Evolutionary conservation across 2,113 vertebrate genomes (phyloP).

Genomic region (Bombycilla garrulus): DNA sequence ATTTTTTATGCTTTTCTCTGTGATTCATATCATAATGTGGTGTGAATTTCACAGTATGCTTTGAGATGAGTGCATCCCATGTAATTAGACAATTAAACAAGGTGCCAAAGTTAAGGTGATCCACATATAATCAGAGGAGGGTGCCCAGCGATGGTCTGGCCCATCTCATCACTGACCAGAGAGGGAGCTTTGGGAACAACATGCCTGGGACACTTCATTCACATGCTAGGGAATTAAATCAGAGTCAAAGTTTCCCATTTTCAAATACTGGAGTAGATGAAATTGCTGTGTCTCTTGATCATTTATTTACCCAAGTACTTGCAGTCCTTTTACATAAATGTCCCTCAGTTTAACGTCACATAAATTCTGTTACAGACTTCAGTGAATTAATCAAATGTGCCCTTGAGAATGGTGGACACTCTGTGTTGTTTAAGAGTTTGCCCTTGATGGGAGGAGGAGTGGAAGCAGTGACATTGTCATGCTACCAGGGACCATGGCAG

Average conservation of each 20-base stretch:
- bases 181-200: neutral
- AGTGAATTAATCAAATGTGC: neutral
- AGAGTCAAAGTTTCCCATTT: neutral
- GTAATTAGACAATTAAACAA: neutral
- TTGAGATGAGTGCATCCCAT: rapidly evolving
- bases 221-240: neutral
- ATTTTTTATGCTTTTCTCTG: neutral
- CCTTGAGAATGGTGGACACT: neutral
- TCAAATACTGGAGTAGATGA: neutral
- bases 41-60: neutral
- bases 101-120: neutral
- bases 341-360: neutral
- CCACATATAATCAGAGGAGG: neutral
- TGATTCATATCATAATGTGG: neutral
- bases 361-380: neutral
- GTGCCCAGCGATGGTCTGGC: neutral
- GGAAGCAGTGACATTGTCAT: neutral
- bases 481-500: neutral
- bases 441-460: neutral
- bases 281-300: neutral
- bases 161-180: neutral
- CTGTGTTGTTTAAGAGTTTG: neutral
- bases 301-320: neutral
- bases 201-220: neutral
- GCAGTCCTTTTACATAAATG: neutral